Evolutionary conservation across 2,888 invertebrate genomes (phyloP), one percentile per base, ranked within the genome.

Genomic region (Archips crataeganus): DNA sequence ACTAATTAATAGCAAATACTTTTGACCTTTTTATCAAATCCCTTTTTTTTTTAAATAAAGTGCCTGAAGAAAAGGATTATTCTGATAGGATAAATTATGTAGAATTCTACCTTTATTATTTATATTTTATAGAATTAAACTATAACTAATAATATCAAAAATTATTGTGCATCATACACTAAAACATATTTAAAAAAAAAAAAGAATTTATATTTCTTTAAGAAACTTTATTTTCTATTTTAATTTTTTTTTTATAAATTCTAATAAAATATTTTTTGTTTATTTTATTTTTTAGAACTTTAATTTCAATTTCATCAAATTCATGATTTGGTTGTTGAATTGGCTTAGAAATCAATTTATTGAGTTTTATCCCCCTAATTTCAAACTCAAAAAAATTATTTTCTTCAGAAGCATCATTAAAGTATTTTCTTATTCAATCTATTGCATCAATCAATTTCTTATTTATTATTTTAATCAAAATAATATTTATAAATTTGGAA

Each of bases 301-400:
- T 91, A 85, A 89, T 90, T 79, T 87, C 90, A 47, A 89, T 91
- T 79, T 90, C 90, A 0, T 83, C 90, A 10, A 90, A 90, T 75
- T 90, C 91, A 42, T 91, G 91, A 85, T 83, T 92, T 83, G 90
- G 91, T 0, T 90, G 90, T 85, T 96, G 96, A 95, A 95, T 96
- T 90, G 95, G 95, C 0, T 87, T 96, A 93, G 96, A 96, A 95
- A 95, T 96, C 90, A 96, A 96, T 90, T 80, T 96, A 79, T 85
- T 96, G 81, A 93, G 95, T 81, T 95, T 96, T 93, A 95, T 96
- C 64, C 95, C 95, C 75, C 79, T 96, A 84, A 94, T 96, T 10
- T 71, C 90, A 77, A 90, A 88, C 59, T 86, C 86, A 47, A 92
- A 91, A 84, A 95, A 95, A 84, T 82, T 94, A 80, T 76, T 93